These are phyloP conservation scores for Lontra canadensis DNA, from an alignment of 2,113 vertebrate genomes.

Conservation along the genomic window DNA sequence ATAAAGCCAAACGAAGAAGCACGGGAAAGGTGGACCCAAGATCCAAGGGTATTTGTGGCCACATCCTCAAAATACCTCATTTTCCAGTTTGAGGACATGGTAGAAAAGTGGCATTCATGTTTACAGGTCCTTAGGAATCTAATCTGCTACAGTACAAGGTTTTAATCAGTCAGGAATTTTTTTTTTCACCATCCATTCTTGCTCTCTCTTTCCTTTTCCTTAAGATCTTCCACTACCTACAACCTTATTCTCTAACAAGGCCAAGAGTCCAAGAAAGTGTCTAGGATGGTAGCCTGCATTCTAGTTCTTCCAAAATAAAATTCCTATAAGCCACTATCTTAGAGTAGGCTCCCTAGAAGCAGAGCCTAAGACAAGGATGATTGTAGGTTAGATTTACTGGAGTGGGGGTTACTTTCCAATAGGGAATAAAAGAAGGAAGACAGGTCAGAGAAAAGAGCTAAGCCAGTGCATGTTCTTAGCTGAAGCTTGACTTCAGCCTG, in stretches of 20 bases:
- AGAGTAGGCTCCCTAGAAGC: neutral
- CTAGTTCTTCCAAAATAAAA: neutral
- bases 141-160: conserved; percentile 14
- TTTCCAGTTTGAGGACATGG: conserved; percentile 15
- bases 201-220: neutral
- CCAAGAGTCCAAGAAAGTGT: conserved; percentile 6
- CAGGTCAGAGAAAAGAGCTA: neutral
- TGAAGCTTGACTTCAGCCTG: neutral
- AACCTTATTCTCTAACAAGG: conserved; percentile 3
- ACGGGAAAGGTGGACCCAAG: neutral
- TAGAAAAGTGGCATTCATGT: neutral
- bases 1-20: conserved; percentile 12
- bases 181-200: neutral
- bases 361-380: neutral
- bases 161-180: conserved; percentile 42
- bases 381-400: neutral
- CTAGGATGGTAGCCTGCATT: neutral
- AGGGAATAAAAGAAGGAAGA: neutral
- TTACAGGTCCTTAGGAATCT: conserved; percentile 34
- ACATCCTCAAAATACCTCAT: conserved; percentile 59
- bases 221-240: neutral
- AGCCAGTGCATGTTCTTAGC: neutral
- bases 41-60: neutral
- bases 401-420: neutral
- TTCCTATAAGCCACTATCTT: neutral